These are phyloP conservation scores for Stenchaetothrips biformis DNA, from an alignment of 2,888 invertebrate genomes.

Conservation along the genomic window DNA sequence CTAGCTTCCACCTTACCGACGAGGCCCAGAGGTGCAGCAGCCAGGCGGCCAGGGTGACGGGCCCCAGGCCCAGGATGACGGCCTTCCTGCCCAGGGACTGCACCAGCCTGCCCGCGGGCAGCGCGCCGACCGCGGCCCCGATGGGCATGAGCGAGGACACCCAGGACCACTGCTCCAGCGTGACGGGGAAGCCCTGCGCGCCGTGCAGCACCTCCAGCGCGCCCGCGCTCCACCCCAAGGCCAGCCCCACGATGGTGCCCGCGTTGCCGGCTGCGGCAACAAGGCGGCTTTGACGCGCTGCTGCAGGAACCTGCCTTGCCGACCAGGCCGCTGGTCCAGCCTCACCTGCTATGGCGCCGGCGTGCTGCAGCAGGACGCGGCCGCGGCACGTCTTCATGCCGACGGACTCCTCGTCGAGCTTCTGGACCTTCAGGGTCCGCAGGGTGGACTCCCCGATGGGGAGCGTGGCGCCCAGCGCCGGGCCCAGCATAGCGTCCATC, in stretches of 20 bases:
- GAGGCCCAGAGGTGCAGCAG: background rate
- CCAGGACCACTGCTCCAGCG: constrained; percentile 9
- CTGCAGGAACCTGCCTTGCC: no score
- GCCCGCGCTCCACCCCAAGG: background rate
- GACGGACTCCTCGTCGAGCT: no score
- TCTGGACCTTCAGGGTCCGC: no score
- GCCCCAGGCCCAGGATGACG: background rate
- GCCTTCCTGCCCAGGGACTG: background rate
- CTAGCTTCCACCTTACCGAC: background rate
- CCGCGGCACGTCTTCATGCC: no score
- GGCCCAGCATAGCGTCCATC: no score
- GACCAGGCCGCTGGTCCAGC: no score
- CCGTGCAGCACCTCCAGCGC: background rate
- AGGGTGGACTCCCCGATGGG: no score
- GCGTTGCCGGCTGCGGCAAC: background rate
- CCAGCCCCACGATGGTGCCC: background rate
- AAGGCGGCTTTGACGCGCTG: no score
- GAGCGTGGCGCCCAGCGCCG: no score
- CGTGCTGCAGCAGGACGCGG: no score
- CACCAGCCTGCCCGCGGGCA: background rate
- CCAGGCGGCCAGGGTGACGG: background rate
- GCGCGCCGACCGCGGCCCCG: background rate
- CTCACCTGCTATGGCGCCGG: no score
- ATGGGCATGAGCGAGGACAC: background rate
- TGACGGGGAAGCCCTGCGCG: background rate